Evolutionary conservation across 2,113 vertebrate genomes (phyloP), one percentile per base, ranked within the genome.

Genomic region (Colaptes auratus): DNA sequence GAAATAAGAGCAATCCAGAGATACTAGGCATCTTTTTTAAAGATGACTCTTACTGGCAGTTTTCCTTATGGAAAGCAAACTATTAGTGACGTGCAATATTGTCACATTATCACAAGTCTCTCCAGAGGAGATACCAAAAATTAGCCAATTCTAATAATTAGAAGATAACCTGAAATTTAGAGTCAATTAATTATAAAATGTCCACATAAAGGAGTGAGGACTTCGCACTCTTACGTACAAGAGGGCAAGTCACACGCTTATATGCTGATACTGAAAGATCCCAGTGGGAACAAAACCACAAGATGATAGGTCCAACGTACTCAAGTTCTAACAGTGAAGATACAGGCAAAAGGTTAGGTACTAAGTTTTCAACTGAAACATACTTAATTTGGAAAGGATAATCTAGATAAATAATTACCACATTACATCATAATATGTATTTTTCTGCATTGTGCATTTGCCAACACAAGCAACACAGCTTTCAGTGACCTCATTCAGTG

Each of bases 111-210:
- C 56, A 53, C 12, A 72, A 94, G 33, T 35, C 50, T 93, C 74
- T 78, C 71, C 75, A 96, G 83, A 92, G 42, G 81, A 94, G 66
- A 71, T 89, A 85, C 67, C 50, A 78, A 86, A 89, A 75, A 72
- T 82, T 28, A 94, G 80, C 66, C 75, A 74, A 89, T 78, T 94
- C 86, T 93, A 88, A 76, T 55, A 85, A 94, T 85, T 96, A 80
- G 88, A 91, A 88, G 50, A 46, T 94, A 78, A 76, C 31, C 20
- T 82, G 36, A 63, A 86, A 73, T 89, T 71, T 91, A 44, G 48
- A 92, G 60, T 89, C 79, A 42, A 92, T 77, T 75, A 93, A 59
- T 76, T 77, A 23, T 28, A 95, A 96, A 82, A 88, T 35, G 35
- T 19, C 50, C 44, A 80, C 1, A 20, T 36, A 80, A 69, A 61